Evolutionary conservation across 1,140 invertebrate genomes (phyloP), one percentile per base, ranked within the genome.

Genomic region (Heliconius hermathena): DNA sequence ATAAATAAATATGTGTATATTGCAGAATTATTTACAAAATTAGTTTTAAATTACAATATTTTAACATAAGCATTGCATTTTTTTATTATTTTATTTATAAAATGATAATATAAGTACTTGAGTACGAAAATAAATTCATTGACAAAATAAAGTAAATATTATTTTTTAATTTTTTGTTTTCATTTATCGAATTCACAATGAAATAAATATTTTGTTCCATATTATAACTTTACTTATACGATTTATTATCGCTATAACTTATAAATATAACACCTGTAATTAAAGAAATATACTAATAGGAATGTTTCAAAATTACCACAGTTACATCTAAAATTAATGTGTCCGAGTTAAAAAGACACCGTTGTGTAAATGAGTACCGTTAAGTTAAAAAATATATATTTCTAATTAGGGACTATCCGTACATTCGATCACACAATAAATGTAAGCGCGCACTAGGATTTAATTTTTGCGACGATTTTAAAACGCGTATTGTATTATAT

Each of bases 111-210:
- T 57, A 52, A 52, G 18, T 52, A 52, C 18, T 52, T 57, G n/a
- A 57, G 54, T 57, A 57, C 54, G 54, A 57, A 57, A 22, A 57
- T 57, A n/a, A 66, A 66, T 66, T 66, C 22, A 66, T 66, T 66
- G 22, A 66, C 11, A 66, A 66, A 66, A 66, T 66, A 66, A 60
- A 60, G 9, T 26, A 3, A 29, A 66, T 60, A 22, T 16, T 29
- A 2, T 66, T 29, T 66, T 66, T 66, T 66, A 29, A 66, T 66
- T 22, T 36, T 52, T n/a, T 57, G 74, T 38, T 70, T 22, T 29
- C 36, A 66, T n/a, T 49, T 52, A 20, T 16, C 18, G 6, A 52
- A 52, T 52, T 20, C 18, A 52, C 49, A 52, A 2, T 52, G 18
- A 52, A 18, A 20, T 52, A 20, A 52, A 52, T 52, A 52, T 20